A percentile compares a stretch with the other conserved stretches of the same genome.
Evolutionary conservation across 2,797 vertebrate species (phyloP).

Genomic region (Mus minutoides): DNA sequence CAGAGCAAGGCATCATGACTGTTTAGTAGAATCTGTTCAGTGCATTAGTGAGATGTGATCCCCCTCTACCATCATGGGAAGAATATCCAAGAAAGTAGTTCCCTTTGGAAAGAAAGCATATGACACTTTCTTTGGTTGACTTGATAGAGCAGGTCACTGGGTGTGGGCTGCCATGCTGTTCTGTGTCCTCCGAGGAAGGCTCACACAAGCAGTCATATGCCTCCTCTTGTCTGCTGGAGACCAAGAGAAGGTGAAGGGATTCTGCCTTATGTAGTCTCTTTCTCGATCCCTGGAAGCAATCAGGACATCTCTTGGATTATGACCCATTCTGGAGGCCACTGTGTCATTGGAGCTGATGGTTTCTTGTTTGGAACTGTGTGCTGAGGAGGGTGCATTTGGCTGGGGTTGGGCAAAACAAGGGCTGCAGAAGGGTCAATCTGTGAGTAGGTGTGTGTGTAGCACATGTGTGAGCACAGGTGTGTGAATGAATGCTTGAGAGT

Average conservation of each 20-base stretch:
- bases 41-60: background rate
- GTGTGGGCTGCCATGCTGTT: background rate
- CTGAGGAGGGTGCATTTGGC: too few relatives aligned
- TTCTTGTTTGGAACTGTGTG: background rate
- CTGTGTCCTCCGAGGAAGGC: background rate
- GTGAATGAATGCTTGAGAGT: background rate
- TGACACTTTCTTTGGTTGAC: background rate
- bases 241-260: background rate
- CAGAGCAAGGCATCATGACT: background rate
- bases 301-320: background rate
- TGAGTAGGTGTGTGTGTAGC: background rate
- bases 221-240: background rate
- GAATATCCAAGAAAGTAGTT: background rate
- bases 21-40: background rate
- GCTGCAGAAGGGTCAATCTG: background rate
- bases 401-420: background rate
- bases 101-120: background rate
- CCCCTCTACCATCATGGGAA: accelerated
- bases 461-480: background rate
- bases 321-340: accelerated
- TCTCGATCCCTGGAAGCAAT: background rate
- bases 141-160: too few relatives aligned
- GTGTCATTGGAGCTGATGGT: background rate
- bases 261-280: background rate
- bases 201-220: background rate